These are phyloP conservation scores for Halictus ligatus DNA, from an alignment of 2,888 invertebrate species.

Conservation along the genomic window DNA sequence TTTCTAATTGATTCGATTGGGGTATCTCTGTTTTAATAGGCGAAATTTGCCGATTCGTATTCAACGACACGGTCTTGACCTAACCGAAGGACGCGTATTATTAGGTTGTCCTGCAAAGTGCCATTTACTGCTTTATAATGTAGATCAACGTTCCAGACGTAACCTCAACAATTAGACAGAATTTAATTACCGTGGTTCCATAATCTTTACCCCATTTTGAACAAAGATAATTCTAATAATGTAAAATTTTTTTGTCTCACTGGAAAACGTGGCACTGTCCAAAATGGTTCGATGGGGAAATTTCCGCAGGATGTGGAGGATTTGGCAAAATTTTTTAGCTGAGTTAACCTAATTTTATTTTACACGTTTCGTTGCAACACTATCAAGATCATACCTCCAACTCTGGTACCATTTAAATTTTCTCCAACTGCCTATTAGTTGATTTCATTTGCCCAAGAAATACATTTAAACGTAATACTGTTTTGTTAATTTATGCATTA, in stretches of 20 bases:
- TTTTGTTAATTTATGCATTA: neutral
- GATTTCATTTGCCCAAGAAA: neutral
- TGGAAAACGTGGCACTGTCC: neutral
- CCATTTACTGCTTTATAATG: neutral
- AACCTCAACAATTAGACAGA: neutral
- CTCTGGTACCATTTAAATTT: neutral
- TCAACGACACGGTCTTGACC: conserved; percentile 23
- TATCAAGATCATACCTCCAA: neutral
- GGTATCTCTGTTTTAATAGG: neutral
- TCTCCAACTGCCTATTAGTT: neutral
- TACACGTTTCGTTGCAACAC: too few species aligned
- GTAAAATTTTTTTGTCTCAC: neutral
- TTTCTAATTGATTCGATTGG: conserved; percentile 43
- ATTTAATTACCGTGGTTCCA: neutral
- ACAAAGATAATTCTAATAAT: too few species aligned
- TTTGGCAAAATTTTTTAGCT: neutral
- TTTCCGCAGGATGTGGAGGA: neutral
- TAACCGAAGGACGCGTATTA: neutral
- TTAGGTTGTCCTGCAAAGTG: neutral
- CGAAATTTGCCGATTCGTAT: neutral
- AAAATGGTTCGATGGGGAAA: neutral
- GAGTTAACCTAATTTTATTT: neutral
- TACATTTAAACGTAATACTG: neutral
- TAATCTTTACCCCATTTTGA: neutral
- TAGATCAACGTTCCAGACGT: neutral